Base-by-base conservation (phyloP, 2,113 vertebrate species). In the Scartelaos histophorus region DNA sequence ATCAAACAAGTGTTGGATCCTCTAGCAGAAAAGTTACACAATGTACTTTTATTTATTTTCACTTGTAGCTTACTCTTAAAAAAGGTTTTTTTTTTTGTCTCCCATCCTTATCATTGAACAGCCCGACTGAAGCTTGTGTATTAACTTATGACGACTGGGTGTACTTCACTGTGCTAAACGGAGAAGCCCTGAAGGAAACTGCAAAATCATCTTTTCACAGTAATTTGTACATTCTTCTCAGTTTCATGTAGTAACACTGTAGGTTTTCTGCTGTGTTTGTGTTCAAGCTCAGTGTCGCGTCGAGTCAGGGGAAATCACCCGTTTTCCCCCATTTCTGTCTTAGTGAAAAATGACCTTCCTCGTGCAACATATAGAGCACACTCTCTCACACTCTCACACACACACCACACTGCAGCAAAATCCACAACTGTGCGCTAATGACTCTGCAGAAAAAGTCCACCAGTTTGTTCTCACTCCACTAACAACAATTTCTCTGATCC, bases 261-360 rank as follows among this genome's bases (percentile, higher is more conserved):
- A 6, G 46, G 24, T 67, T 17, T 60, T 3, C 64, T 56, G 68
- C 67, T 56, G 65, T 58, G 54, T 7, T 15, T 17, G 35, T 24
- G 66, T 34, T 54, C 46, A 21, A 66, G 73, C 70, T 58, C 64
- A 47, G 69, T 35, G 79, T 73, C 79, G 66, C 83, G 67, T 83
- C 35, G 76, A 87, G 85, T 84, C 77, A 38, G 71, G 85, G 85
- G 85, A 88, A 90, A 88, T 86, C 70, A 82, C 64, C 21, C 47
- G 45, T 74, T 84, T 72, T 68, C 54, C 13, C 3, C 21, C 24
- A 7, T 58, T 62, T 80, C 81, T 84, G 75, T 83, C 78, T 81
- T 58, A 74, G 61, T 85, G 87, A 90, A 78, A 83, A 88, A 89
- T 87, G 34, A 38, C 78, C 57, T 64, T 71, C 16, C 67, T 71